Evolutionary conservation across 2,888 invertebrate species (phyloP), one percentile per base, ranked within the genome.

Genomic region (Lissonota sp.): DNA sequence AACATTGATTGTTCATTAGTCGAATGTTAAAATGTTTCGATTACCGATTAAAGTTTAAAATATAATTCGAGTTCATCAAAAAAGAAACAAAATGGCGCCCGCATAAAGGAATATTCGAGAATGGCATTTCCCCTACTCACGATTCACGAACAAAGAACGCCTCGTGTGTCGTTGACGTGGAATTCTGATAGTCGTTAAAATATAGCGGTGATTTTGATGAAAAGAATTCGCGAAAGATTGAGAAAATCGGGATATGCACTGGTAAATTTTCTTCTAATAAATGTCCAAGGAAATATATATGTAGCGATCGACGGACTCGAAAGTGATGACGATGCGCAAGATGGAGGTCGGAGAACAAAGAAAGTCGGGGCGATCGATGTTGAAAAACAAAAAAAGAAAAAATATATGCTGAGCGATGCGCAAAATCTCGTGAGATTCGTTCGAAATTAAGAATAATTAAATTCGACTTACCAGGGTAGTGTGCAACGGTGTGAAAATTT

Each of bases 271-370:
- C 4, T 42, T 58, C 49, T 10, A 14, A 10, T 4, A 46, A 70
- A n/a, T 3, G 12, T 8, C 60, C 8, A 40, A 66, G 57, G 26
- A 72, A n/a, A 14, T 75, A 26, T 26, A 46, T 74, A 81, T 81
- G n/a, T n/a, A n/a, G n/a, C 40, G 80, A 81, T 81, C 64, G 80
- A 73, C 58, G 58, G 46, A 53, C 69, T 57, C 10, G 63, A 58
- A 67, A n/a, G n/a, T n/a, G 67, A 62, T 72, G 77, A 78, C 70
- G 80, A 57, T 51, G 78, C 78, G 64, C 73, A 74, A 81, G 66
- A 77, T 77, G 80, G 72, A 57, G 49, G 42, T 39, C 40, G 46
- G 39, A 40, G 67, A 78, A 78, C 73, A 81, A 81, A 74, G 64
- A 57, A 64, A 64, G 57, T 40, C 51, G 53, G 10, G 46, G 44